Percentiles rank a stretch among this genome's conserved stretches.
These are phyloP conservation scores for Eclectus roratus DNA, from an alignment of 2,113 vertebrate genomes.

Conservation along the genomic window DNA sequence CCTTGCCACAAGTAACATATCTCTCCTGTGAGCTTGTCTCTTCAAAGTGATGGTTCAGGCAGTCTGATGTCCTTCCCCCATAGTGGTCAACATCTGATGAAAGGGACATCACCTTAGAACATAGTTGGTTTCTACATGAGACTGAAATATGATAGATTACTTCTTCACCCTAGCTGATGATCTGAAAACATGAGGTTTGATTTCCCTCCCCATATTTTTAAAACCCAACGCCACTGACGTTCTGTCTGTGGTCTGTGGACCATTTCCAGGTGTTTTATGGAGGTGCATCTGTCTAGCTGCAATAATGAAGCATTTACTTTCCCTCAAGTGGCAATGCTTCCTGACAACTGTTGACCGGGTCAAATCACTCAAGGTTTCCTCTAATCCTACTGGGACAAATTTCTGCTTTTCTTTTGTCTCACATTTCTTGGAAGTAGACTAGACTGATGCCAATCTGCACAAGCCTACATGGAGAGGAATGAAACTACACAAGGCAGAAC, in stretches of 20 bases:
- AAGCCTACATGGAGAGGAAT: background rate
- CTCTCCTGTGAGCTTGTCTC: background rate
- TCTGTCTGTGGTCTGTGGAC: slow-evolving; percentile 43
- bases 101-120: background rate
- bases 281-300: slow-evolving; percentile 29
- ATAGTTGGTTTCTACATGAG: background rate
- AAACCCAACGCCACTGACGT: background rate
- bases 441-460: background rate
- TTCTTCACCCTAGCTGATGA: background rate
- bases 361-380: slow-evolving; percentile 35
- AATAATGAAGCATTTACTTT: slow-evolving; percentile 46
- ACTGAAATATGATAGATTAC: background rate
- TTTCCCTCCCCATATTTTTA: background rate
- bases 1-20: background rate
- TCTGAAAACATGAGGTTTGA: background rate
- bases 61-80: background rate
- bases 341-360: slow-evolving; percentile 22
- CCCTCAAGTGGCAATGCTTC: background rate
- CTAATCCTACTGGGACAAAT: background rate
- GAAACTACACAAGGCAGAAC: background rate
- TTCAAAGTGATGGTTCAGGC: background rate
- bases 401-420: slow-evolving; percentile 4
- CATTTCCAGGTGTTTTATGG: slow-evolving; percentile 55
- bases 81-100: background rate
- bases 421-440: slow-evolving; percentile 9